phyloP scores from a whole-genome alignment of 1,140 invertebrate genomes.

The Euura lappo region DNA sequence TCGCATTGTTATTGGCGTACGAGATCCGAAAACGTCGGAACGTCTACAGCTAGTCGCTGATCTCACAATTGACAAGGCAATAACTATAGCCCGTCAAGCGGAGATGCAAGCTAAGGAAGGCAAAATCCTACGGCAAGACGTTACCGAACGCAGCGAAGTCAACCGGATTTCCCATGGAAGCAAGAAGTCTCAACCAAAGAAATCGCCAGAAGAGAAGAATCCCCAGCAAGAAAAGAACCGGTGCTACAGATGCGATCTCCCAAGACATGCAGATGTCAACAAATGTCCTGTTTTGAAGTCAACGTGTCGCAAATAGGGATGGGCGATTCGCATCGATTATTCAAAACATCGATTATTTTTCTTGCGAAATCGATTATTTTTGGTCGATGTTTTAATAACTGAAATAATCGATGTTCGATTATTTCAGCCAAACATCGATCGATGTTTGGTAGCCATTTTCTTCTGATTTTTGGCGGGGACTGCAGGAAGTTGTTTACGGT shows the following conservation, averaged over 20 bases:
- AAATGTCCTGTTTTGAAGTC: constrained; percentile 18
- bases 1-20: constrained; percentile 40
- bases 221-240: constrained; percentile 8
- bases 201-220: not conserved
- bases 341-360: too few species aligned
- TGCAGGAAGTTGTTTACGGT: too few species aligned
- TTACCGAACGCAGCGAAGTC: constrained; percentile 45
- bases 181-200: constrained; percentile 11
- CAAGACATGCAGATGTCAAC: constrained; percentile 8
- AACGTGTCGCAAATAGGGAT: constrained; percentile 9
- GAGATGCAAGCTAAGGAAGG: constrained; percentile 28
- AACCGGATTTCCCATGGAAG: constrained; percentile 38
- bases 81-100: constrained; percentile 18
- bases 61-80: constrained; percentile 24
- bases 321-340: too few species aligned
- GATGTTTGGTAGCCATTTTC: too few species aligned
- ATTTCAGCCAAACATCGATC: too few species aligned
- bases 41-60: constrained; percentile 25
- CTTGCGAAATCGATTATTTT: too few species aligned
- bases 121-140: constrained; percentile 13
- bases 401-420: too few species aligned
- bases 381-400: too few species aligned
- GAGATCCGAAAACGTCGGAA: constrained; percentile 23
- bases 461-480: too few species aligned
- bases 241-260: constrained; percentile 11